phyloP scores from a whole-genome alignment of 2,113 vertebrate species.

The Emydocephalus ijimae region DNA sequence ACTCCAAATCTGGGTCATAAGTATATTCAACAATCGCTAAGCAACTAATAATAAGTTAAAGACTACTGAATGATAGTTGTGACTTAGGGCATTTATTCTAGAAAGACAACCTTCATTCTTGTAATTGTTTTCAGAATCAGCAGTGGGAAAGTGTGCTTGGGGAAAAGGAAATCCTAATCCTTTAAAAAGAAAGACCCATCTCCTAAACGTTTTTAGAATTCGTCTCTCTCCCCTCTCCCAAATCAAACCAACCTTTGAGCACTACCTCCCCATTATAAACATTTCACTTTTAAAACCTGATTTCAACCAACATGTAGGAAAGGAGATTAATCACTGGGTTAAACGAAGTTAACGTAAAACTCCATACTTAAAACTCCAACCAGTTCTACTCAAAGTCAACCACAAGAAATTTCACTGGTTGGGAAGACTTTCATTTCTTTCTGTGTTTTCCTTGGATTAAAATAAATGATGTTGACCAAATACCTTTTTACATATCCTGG shows the following conservation, averaged over 20 bases:
- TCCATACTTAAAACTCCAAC: neutral
- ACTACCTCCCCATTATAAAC: neutral
- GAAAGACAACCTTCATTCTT: neutral
- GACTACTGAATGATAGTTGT: neutral
- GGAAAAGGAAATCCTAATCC: neutral
- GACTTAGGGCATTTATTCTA: neutral
- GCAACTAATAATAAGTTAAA: neutral
- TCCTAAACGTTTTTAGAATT: neutral
- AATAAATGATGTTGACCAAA: slow-evolving; percentile 9
- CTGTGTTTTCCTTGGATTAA: neutral
- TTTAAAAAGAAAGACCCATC: neutral
- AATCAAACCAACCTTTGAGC: neutral
- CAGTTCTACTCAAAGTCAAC: neutral
- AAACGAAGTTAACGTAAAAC: neutral
- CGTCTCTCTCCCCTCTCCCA: neutral
- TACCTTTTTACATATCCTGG: neutral
- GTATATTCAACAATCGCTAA: neutral
- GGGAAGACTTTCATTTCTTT: neutral
- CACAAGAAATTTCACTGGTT: neutral
- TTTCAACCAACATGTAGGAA: neutral
- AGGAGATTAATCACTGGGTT: neutral
- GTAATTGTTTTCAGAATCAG: neutral
- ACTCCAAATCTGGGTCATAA: neutral
- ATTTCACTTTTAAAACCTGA: neutral
- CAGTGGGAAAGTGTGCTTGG: neutral